These are phyloP conservation scores for Mechanitis messenoides DNA, from an alignment of 2,888 invertebrate species.

Conservation along the genomic window DNA sequence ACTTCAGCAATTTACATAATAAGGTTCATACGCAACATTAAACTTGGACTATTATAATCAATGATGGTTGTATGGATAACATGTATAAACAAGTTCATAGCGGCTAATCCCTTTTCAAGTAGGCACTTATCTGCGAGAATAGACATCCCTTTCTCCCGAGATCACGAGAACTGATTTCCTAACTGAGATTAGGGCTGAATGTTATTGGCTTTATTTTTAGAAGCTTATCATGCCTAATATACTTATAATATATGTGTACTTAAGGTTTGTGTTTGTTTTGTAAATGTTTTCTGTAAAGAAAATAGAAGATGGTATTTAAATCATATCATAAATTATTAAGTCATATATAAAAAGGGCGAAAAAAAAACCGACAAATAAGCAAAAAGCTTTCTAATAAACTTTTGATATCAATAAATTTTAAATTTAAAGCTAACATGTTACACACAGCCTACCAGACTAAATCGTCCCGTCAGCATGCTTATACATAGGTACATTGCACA, in stretches of 20 bases:
- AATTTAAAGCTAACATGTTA: too few relatives aligned
- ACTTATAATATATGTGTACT: background rate
- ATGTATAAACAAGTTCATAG: constrained; percentile 2
- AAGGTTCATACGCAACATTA: too few relatives aligned
- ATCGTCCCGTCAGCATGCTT: too few relatives aligned
- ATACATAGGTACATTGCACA: too few relatives aligned
- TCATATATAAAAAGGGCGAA: too few relatives aligned
- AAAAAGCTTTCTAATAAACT: too few relatives aligned
- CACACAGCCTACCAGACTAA: too few relatives aligned
- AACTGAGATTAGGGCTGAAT: constrained; percentile 8
- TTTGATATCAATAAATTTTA: too few relatives aligned
- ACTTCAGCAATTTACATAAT: too few relatives aligned
- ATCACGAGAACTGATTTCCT: constrained; percentile 10
- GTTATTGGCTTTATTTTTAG: background rate
- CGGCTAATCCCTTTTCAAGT: constrained; percentile 18
- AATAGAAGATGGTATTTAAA: background rate
- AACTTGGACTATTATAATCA: background rate
- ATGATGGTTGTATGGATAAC: background rate
- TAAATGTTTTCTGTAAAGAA: background rate
- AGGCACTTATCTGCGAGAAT: constrained; percentile 17
- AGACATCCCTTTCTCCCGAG: constrained; percentile 13
- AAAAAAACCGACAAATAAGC: too few relatives aligned
- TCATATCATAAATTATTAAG: too few relatives aligned
- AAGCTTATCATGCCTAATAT: background rate
- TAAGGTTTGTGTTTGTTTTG: background rate